Percentiles rank a stretch among this genome's conserved stretches.
phyloP scores from a whole-genome alignment of 2,888 invertebrate genomes.

The Thereva unica region DNA sequence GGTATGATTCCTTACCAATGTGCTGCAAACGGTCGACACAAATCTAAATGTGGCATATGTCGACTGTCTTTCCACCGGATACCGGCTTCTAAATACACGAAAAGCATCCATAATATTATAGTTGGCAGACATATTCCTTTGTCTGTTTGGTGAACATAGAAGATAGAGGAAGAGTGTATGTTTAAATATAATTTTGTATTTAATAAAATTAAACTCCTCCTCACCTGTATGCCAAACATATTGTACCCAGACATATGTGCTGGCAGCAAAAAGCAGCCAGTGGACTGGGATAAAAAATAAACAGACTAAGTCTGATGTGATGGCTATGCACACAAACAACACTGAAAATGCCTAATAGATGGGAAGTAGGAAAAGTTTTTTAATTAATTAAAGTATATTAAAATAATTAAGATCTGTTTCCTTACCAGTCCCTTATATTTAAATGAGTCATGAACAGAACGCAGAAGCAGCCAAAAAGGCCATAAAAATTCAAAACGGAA shows the following conservation, averaged over 20 bases:
- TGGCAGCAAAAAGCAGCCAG: slow-evolving; percentile 96
- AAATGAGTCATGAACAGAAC: slow-evolving; percentile 95
- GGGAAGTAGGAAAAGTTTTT: background rate
- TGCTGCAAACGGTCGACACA: slow-evolving; percentile 94
- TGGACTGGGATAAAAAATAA: slow-evolving; percentile 98
- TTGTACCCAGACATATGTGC: slow-evolving; percentile 99
- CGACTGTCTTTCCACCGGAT: slow-evolving; percentile 82
- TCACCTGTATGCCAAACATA: slow-evolving; percentile 97
- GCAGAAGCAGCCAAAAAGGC: slow-evolving; percentile 96
- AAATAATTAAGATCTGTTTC: slow-evolving; percentile 17
- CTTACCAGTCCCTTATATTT: slow-evolving; percentile 96
- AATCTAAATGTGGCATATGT: slow-evolving; percentile 83
- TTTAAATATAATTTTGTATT: background rate
- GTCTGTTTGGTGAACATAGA: slow-evolving; percentile 60
- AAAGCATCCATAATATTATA: slow-evolving; percentile 88
- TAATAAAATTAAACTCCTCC: background rate
- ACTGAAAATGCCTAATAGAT: slow-evolving; percentile 86
- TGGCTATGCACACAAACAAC: slow-evolving; percentile 96
- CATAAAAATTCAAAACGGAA: slow-evolving; percentile 99
- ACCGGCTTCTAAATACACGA: slow-evolving; percentile 93
- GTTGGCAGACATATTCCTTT: slow-evolving; percentile 94
- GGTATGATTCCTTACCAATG: too few species aligned
- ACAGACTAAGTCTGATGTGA: slow-evolving; percentile 98
- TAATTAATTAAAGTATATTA: background rate
- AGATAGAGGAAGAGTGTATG: background rate